Evolutionary conservation across 1,140 invertebrate genomes (phyloP).

Genomic region (Conopomorpha cramerella): DNA sequence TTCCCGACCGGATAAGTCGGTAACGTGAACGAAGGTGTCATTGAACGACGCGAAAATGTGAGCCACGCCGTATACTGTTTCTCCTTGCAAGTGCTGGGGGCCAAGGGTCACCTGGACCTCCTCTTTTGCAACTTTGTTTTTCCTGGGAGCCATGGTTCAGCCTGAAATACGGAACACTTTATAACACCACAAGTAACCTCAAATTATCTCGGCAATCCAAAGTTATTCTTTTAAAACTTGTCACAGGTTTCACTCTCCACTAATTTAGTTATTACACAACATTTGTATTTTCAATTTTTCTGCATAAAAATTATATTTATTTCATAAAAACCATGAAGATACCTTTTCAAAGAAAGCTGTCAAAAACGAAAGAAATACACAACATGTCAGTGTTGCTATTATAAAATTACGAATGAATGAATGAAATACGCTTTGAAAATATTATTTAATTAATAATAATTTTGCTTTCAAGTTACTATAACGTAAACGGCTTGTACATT

Average conservation of each 20-base stretch:
- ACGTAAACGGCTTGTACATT: no score
- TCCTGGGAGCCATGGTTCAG: constrained; percentile 89
- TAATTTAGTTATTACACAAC: no score
- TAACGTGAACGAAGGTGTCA: constrained; percentile 99
- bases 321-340: constrained; percentile 19
- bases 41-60: constrained; percentile 99
- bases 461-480: no score
- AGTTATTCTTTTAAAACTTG: no score
- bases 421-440: no score
- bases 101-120: constrained; percentile 96
- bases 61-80: constrained; percentile 97
- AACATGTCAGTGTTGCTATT: no score
- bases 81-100: constrained; percentile 95
- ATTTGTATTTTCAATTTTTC: constrained; percentile 4
- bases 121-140: constrained; percentile 95
- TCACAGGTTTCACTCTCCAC: no score
- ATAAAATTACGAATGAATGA: no score
- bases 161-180: constrained; percentile 46
- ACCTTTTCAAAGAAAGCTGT: constrained; percentile 53
- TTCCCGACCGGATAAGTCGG: constrained; percentile 98
- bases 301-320: constrained; percentile 5
- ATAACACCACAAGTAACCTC: constrained; percentile 39
- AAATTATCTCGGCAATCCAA: constrained; percentile 42
- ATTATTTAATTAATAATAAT: no score
- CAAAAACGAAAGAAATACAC: no score